phyloP scores from a whole-genome alignment of 2,113 vertebrate genomes.

The Amblyopsis rosae region DNA sequence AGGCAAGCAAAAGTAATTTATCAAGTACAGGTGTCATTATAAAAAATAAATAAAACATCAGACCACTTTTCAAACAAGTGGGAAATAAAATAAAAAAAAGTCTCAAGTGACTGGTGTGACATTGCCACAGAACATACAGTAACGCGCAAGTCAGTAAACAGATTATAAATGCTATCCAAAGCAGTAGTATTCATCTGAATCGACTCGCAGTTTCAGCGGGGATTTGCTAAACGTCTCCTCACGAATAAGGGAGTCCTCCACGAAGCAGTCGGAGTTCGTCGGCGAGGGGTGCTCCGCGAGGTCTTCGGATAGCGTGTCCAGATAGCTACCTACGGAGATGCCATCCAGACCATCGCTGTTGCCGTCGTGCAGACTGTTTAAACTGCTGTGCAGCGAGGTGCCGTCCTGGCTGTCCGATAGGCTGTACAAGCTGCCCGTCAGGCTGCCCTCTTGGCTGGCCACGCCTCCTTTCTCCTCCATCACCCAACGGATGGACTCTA shows the following conservation, averaged over 20 bases:
- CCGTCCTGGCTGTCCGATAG: slow-evolving; percentile 88
- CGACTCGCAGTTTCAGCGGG: slow-evolving; percentile 76
- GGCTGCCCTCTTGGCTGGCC: slow-evolving; percentile 88
- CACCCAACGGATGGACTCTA: slow-evolving; percentile 95
- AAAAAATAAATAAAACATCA: background rate
- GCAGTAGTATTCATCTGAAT: slow-evolving; percentile 94
- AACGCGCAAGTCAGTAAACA: slow-evolving; percentile 22
- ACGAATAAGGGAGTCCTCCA: slow-evolving; percentile 78
- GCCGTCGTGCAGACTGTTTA: slow-evolving; percentile 84
- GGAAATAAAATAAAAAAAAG: too few relatives aligned
- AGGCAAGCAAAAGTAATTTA: background rate
- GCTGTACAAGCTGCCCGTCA: slow-evolving; percentile 91
- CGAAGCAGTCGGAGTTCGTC: slow-evolving; percentile 82
- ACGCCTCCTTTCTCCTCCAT: slow-evolving; percentile 88
- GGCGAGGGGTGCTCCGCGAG: slow-evolving; percentile 84
- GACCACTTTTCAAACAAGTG: background rate
- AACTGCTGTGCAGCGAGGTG: slow-evolving; percentile 83
- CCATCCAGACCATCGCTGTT: slow-evolving; percentile 87
- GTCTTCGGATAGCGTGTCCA: slow-evolving; percentile 93
- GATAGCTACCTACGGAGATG: slow-evolving; percentile 92
- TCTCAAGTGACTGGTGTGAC: too few relatives aligned
- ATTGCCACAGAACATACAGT: too few relatives aligned
- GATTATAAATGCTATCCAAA: slow-evolving; percentile 77
- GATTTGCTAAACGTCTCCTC: slow-evolving; percentile 77
- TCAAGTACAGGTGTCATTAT: background rate